Base-by-base conservation (phyloP, 2,113 vertebrate genomes). In the Hyla sarda region DNA sequence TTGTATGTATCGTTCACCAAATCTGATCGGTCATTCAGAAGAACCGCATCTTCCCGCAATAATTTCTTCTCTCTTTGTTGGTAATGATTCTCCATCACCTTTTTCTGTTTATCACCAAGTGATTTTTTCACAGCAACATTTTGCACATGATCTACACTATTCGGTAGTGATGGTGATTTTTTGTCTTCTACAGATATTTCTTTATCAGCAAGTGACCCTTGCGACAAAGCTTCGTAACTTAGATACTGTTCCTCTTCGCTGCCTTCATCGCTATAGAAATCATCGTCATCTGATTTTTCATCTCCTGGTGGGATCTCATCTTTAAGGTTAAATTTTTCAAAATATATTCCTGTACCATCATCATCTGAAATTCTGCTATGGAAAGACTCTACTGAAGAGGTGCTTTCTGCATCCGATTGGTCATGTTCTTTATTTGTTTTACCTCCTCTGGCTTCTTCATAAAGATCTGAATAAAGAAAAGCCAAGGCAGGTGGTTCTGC, bases 381-480 rank as follows among this genome's bases (percentile, higher is more conserved):
- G 67, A 96, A 96, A 21, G 95, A 93, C 10, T 91, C 93, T 83
- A 96, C 96, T 50, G 96, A 96, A 82, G 92, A 89, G 50, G 94
- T 89, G 28, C 96, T 97, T 87, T 96, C 97, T 74, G 93, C 92
- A 85, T 97, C 97, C 2, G 96, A 96, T 65, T 85, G 89, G n/a
- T 96, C 96, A 0, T 90, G 92, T 9, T 94, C 94, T 3, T 93
- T 93, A 83, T 91, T 96, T 87, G 87, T 91, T 56, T 92, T 93
- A 89, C 95, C 94, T 85, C 95, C 96, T 21, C 92, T 60, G 76
- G 95, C 95, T 85, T 97, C 95, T 83, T 96, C 96, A 37, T 98
- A 98, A 52, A 99, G 95, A 88, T 99, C 97, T 56, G 95, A 94
- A 88, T 99, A 98, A 81, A 97, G 93, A 92, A 98, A 99, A 0